These are phyloP conservation scores for Formica exsecta DNA, from an alignment of 1,140 invertebrate genomes.

Conservation along the genomic window DNA sequence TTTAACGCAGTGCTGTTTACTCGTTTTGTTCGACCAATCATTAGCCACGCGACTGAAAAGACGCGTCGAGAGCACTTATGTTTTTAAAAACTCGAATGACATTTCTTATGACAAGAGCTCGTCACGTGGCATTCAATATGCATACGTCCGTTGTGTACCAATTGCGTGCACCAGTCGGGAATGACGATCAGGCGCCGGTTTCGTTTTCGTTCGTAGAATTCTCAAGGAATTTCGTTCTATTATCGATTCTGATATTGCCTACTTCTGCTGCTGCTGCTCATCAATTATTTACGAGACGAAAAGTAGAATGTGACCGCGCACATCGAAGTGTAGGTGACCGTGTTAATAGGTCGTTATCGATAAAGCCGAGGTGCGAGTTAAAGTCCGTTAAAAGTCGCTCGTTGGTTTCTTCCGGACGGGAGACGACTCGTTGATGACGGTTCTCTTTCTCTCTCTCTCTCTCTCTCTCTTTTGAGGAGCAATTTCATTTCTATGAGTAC, in stretches of 20 bases:
- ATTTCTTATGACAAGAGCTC: neutral
- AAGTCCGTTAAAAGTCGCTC: neutral
- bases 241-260: conserved; percentile 1
- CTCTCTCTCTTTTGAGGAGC: neutral
- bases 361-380: conserved; percentile 15
- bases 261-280: neutral
- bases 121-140: neutral
- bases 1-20: neutral
- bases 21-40: neutral
- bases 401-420: neutral
- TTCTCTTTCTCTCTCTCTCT: neutral
- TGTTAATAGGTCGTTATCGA: conserved; percentile 41
- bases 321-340: conserved; percentile 7
- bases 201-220: conserved; percentile 25
- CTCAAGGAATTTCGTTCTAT: conserved; percentile 41
- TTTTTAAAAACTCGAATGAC: neutral
- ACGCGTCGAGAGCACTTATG: neutral
- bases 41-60: neutral
- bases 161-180: neutral
- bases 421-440: neutral
- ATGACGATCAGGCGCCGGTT: conserved; percentile 16
- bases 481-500: conserved; percentile 26
- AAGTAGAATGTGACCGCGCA: neutral
- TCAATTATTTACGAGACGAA: conserved; percentile 51
- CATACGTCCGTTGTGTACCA: neutral